These are phyloP conservation scores for Pongo pygmaeus DNA, from an alignment of 2,113 vertebrate species.

Conservation along the genomic window DNA sequence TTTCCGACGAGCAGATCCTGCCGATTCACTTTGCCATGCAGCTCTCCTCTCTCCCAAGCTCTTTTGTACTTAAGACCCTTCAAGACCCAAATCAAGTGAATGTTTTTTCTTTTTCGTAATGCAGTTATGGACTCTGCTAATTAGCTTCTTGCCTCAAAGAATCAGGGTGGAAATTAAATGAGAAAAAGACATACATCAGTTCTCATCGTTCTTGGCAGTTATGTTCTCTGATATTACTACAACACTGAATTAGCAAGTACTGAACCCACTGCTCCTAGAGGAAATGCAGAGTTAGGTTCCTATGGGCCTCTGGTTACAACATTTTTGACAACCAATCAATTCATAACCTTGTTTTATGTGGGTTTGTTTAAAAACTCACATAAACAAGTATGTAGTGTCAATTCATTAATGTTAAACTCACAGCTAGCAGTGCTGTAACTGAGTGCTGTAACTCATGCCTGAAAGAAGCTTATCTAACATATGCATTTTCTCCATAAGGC, in stretches of 20 bases:
- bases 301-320: background rate
- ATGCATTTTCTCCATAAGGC: background rate
- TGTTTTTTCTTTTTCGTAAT: background rate
- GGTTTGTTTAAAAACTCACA: background rate
- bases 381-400: background rate
- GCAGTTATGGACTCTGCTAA: background rate
- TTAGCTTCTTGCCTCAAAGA: background rate
- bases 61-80: background rate
- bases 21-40: background rate
- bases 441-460: background rate
- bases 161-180: background rate
- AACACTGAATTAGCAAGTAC: background rate
- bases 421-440: background rate
- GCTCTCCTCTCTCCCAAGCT: background rate
- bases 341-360: background rate
- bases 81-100: background rate
- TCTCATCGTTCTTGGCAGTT: background rate
- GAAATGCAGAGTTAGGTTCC: background rate
- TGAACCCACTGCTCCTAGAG: background rate
- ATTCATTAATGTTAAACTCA: background rate
- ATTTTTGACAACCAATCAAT: background rate
- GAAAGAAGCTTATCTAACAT: background rate
- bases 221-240: background rate
- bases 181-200: background rate
- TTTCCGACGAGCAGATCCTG: background rate